These are phyloP conservation scores for Thera britannica DNA, from an alignment of 2,888 invertebrate species.

Conservation along the genomic window DNA sequence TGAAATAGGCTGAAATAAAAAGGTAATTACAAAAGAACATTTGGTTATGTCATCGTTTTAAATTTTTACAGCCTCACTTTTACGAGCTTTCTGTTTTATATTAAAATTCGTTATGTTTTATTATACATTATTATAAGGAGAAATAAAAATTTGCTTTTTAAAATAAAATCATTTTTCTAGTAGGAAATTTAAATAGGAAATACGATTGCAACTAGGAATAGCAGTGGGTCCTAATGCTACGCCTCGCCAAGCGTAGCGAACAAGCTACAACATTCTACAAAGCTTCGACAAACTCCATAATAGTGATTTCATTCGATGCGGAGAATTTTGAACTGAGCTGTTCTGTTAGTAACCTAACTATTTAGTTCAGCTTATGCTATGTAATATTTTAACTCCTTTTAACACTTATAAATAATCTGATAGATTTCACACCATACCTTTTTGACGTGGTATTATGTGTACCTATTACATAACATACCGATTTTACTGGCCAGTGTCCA, in stretches of 20 bases:
- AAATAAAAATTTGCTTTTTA: constrained; percentile 10
- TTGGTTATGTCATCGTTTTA: constrained; percentile 36
- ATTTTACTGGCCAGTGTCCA: no score
- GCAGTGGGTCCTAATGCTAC: constrained; percentile 7
- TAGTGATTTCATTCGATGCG: background rate
- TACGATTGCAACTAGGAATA: constrained; percentile 8
- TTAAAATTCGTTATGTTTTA: constrained; percentile 23
- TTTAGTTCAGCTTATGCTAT: no score
- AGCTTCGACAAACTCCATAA: constrained; percentile 2
- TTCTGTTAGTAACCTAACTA: background rate
- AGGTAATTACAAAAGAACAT: constrained; percentile 34
- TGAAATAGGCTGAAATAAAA: constrained; percentile 33
- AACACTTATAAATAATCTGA: no score
- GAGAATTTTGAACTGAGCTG: background rate
- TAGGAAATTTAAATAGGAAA: background rate
- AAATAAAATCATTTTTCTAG: constrained; percentile 1
- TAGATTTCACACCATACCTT: no score
- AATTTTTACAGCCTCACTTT: constrained; percentile 33
- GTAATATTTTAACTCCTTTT: no score
- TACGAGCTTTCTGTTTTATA: constrained; percentile 29
- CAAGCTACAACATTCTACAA: constrained; percentile 8
- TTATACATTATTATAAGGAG: constrained; percentile 16
- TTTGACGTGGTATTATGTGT: no score
- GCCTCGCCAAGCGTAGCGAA: constrained; percentile 14
- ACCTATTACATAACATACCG: no score